These are phyloP conservation scores for Orientallactaga sibirica DNA, from an alignment of 2,797 vertebrate species.

Conservation along the genomic window DNA sequence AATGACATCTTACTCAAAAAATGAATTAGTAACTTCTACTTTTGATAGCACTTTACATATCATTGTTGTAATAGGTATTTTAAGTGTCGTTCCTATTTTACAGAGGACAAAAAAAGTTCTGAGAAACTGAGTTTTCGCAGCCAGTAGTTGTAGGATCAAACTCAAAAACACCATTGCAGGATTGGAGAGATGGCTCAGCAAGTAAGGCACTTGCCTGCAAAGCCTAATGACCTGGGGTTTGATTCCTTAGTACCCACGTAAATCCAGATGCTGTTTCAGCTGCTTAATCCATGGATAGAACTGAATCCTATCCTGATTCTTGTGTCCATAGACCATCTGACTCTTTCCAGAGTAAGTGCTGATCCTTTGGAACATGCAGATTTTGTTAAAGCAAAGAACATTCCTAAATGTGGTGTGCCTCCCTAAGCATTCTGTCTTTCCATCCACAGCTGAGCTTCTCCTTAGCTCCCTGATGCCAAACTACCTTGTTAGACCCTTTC, in stretches of 20 bases:
- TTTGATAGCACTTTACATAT: neutral
- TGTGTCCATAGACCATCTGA: neutral
- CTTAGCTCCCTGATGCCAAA: neutral
- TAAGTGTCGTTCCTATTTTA: neutral
- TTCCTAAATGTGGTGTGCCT: neutral
- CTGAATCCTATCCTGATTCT: neutral
- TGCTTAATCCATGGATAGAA: neutral
- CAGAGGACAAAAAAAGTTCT: neutral
- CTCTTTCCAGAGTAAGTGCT: neutral
- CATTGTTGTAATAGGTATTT: neutral
- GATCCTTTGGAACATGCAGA: rapidly evolving
- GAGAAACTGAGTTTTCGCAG: neutral
- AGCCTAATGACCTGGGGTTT: too few relatives aligned
- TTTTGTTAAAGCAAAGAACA: neutral
- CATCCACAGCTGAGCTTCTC: neutral
- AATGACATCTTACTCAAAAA: neutral
- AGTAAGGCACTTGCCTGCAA: too few relatives aligned
- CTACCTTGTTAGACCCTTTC: neutral
- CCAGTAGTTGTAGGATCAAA: neutral
- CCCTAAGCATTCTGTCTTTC: neutral
- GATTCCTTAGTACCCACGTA: too few relatives aligned
- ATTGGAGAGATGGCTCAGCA: too few relatives aligned
- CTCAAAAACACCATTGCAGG: neutral
- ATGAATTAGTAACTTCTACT: neutral
- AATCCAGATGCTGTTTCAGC: neutral